These are phyloP conservation scores for Melanchra persicariae DNA, from an alignment of 2,888 invertebrate genomes.

Conservation along the genomic window DNA sequence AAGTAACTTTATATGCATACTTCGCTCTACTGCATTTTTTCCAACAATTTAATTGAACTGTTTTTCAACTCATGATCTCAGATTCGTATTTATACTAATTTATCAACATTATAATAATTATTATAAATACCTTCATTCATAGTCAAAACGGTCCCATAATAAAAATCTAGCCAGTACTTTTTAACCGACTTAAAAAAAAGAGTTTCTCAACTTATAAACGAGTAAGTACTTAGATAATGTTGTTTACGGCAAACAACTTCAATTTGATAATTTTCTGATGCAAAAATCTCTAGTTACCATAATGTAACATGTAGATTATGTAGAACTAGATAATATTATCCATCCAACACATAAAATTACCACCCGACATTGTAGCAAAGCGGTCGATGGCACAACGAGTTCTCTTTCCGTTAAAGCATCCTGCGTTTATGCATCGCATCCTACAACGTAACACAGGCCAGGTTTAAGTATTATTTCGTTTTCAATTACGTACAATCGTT, in stretches of 20 bases:
- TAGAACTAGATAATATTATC: background rate
- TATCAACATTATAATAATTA: too few species aligned
- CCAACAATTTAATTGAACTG: too few species aligned
- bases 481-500: constrained; percentile 40
- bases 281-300: background rate
- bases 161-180: too few species aligned
- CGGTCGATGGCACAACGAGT: constrained; percentile 43
- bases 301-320: background rate
- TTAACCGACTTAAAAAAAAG: too few species aligned
- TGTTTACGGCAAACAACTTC: background rate
- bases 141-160: too few species aligned
- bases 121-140: too few species aligned
- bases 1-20: too few species aligned
- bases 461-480: constrained; percentile 12
- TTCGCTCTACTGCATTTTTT: too few species aligned
- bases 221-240: background rate
- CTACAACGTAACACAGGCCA: constrained; percentile 6
- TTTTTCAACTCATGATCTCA: too few species aligned
- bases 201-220: background rate
- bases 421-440: constrained; percentile 32
- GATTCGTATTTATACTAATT: too few species aligned
- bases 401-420: constrained; percentile 50
- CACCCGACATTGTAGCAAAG: constrained; percentile 4
- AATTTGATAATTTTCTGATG: constrained; percentile 10
- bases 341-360: constrained; percentile 2